phyloP scores from a whole-genome alignment of 2,797 vertebrate genomes.

The Girardinus metallicus region DNA sequence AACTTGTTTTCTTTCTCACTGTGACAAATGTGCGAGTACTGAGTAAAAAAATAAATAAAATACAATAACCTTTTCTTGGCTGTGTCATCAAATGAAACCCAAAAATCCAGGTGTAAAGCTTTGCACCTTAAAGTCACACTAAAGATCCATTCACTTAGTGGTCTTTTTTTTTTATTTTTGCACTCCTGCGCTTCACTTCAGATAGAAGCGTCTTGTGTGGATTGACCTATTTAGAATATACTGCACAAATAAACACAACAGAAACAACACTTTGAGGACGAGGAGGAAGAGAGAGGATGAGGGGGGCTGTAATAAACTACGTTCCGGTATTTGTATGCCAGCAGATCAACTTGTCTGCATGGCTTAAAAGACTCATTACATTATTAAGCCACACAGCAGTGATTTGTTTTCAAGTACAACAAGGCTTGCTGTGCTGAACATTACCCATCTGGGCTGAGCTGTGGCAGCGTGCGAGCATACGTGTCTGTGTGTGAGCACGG shows the following conservation, averaged over 20 bases:
- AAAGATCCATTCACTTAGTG: neutral
- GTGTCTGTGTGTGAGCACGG: slow-evolving; percentile 4
- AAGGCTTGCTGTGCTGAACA: slow-evolving; percentile 50
- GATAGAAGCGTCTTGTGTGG: slow-evolving; percentile 31
- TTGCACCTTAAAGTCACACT: neutral
- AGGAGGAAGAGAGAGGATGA: neutral
- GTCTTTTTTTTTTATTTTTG: slow-evolving; percentile 6
- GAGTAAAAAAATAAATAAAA: slow-evolving; percentile 10
- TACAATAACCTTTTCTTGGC: neutral
- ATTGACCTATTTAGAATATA: slow-evolving; percentile 73
- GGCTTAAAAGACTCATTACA: slow-evolving; percentile 76
- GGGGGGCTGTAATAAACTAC: slow-evolving; percentile 68
- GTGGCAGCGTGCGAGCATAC: slow-evolving; percentile 8
- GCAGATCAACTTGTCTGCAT: slow-evolving; percentile 75
- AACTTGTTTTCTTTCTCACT: neutral
- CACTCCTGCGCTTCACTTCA: slow-evolving; percentile 15
- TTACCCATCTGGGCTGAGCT: slow-evolving; percentile 45
- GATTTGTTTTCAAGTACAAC: slow-evolving; percentile 75
- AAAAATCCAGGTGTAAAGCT: neutral
- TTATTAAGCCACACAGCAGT: slow-evolving; percentile 65
- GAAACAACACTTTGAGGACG: slow-evolving; percentile 58
- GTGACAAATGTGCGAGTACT: slow-evolving; percentile 1
- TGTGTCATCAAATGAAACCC: neutral
- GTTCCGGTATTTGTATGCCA: slow-evolving; percentile 71
- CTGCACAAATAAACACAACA: slow-evolving; percentile 53